Conservation (phyloP, 2,113 vertebrate genomes). For the Equus przewalskii region DNA sequence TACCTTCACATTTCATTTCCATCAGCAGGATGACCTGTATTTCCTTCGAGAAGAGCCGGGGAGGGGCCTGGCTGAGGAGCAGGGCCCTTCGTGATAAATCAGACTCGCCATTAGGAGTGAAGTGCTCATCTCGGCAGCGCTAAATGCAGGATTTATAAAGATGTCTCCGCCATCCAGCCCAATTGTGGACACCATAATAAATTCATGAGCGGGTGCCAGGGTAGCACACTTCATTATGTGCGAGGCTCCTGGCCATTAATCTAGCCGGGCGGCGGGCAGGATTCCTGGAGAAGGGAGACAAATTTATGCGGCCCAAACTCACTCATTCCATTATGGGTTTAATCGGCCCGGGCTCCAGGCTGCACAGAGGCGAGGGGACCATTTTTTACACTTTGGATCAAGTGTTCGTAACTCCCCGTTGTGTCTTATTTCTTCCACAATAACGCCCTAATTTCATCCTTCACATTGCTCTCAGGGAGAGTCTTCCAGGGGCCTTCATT, state of each 20-base stretch:
- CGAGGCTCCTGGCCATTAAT: slow-evolving; percentile 96
- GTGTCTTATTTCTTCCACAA: slow-evolving; percentile 91
- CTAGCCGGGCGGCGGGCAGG: slow-evolving; percentile 90
- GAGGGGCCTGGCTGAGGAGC: slow-evolving; percentile 89
- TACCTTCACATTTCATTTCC: slow-evolving; percentile 96
- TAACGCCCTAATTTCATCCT: slow-evolving; percentile 88
- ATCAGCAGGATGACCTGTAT: slow-evolving; percentile 95
- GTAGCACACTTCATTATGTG: slow-evolving; percentile 98
- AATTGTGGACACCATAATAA: slow-evolving; percentile 98
- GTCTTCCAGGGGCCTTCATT: slow-evolving; percentile 85
- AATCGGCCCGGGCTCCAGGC: slow-evolving; percentile 91
- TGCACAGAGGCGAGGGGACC: slow-evolving; percentile 85
- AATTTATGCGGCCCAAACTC: slow-evolving; percentile 97
- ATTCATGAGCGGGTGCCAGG: slow-evolving; percentile 97
- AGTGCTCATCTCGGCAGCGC: slow-evolving; percentile 91
- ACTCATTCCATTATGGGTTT: slow-evolving; percentile 98
- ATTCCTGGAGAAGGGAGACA: slow-evolving; percentile 93
- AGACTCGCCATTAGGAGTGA: slow-evolving; percentile 91
- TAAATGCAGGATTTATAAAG: slow-evolving; percentile 97
- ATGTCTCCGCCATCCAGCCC: slow-evolving; percentile 94
- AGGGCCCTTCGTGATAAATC: slow-evolving; percentile 93
- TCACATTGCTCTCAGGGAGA: slow-evolving; percentile 83
- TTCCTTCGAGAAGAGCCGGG: slow-evolving; percentile 89
- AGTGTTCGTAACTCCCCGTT: slow-evolving; percentile 89
- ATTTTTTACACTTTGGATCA: slow-evolving; percentile 91